A percentile compares a stretch with the other conserved stretches of the same genome.
phyloP scores from a whole-genome alignment of 1,140 invertebrate species.

The Drosophila oshimai region DNA sequence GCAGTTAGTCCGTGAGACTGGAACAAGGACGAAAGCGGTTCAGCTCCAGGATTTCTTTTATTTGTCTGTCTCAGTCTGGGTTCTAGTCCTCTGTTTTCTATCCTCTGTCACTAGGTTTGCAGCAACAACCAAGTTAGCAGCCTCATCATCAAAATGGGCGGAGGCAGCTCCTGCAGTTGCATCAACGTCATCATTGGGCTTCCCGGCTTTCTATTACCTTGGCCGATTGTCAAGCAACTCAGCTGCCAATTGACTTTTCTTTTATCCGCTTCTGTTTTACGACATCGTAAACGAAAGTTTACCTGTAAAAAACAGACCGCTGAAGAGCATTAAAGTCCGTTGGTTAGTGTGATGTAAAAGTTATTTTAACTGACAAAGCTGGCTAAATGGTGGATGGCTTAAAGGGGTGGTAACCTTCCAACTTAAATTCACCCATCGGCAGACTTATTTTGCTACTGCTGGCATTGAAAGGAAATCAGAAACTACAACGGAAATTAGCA shows the following conservation, averaged over 20 bases:
- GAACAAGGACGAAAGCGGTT: conserved; percentile 13
- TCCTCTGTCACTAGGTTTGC: conserved; percentile 54
- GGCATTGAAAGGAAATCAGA: conserved; percentile 25
- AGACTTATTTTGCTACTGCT: conserved; percentile 5
- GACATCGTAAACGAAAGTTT: conserved; percentile 20
- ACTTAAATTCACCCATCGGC: conserved; percentile 56
- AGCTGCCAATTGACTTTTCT: conserved; percentile 39
- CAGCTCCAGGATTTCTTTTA: conserved; percentile 1
- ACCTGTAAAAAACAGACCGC: conserved; percentile 47
- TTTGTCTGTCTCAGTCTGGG: no score
- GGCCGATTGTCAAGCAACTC: conserved; percentile 70
- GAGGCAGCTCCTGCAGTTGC: conserved; percentile 47
- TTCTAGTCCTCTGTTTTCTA: no score
- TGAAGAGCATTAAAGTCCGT: conserved; percentile 54
- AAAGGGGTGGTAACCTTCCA: background rate
- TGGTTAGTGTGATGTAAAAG: conserved; percentile 72
- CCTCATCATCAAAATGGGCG: conserved; percentile 65
- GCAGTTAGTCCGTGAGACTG: conserved; percentile 56
- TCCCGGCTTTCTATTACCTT: conserved; percentile 71
- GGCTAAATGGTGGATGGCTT: conserved; percentile 10
- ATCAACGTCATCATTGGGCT: conserved; percentile 71
- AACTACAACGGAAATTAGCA: conserved; percentile 65
- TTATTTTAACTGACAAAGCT: conserved; percentile 71
- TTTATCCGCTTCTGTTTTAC: conserved; percentile 49
- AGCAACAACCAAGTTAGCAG: conserved; percentile 77